A percentile compares a stretch with the other conserved stretches of the same genome.
These are phyloP conservation scores for Chloroceryle inda DNA, from an alignment of 2,797 vertebrate genomes.

Conservation along the genomic window DNA sequence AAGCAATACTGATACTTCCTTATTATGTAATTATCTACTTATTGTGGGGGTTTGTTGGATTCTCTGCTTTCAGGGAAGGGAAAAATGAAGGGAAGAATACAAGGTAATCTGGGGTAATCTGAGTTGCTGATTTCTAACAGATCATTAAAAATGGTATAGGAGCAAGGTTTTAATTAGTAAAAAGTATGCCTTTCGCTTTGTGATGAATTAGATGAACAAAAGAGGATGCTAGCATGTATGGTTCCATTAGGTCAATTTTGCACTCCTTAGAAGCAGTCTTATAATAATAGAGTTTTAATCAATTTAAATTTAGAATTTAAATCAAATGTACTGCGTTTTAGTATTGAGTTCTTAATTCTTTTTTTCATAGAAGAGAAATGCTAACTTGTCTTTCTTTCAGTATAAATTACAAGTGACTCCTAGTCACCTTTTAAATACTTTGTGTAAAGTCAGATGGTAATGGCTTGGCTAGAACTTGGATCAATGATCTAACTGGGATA, in stretches of 20 bases:
- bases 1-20: neutral
- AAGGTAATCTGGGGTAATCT: neutral
- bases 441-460: neutral
- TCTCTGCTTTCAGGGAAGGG: neutral
- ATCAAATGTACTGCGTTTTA: neutral
- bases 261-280: neutral
- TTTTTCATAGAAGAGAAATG: neutral
- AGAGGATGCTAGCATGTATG: neutral
- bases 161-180: neutral
- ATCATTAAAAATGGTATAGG: neutral
- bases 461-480: neutral
- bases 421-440: neutral
- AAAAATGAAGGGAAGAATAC: neutral
- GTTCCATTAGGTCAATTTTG: neutral
- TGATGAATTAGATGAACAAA: neutral
- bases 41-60: neutral
- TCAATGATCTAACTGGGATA: neutral
- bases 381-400: neutral
- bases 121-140: neutral
- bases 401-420: neutral
- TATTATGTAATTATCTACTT: neutral
- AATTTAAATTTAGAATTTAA: neutral
- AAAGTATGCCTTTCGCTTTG: neutral
- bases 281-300: neutral
- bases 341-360: rapidly evolving